These are phyloP conservation scores for Enteromius anoplus DNA, from an alignment of 2,797 vertebrate species.

Conservation along the genomic window DNA sequence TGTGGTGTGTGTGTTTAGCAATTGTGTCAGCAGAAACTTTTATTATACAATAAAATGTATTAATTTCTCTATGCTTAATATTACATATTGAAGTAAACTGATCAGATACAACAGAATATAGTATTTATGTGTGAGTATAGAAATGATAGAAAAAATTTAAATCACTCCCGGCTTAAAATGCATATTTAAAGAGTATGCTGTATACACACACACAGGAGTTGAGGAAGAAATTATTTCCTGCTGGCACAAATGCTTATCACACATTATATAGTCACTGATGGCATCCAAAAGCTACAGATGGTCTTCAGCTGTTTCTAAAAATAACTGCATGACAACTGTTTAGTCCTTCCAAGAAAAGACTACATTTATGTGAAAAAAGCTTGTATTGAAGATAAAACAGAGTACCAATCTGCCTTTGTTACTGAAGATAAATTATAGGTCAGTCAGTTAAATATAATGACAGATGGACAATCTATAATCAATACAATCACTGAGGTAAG, in stretches of 20 bases:
- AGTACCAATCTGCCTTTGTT: neutral
- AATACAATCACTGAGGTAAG: neutral
- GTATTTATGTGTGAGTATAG: too few relatives aligned
- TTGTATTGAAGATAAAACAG: neutral
- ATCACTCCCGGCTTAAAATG: neutral
- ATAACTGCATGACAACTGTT: neutral
- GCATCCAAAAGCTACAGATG: neutral
- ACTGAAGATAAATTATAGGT: neutral
- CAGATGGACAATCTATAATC: neutral
- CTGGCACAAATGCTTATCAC: neutral
- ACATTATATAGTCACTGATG: neutral
- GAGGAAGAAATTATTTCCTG: neutral
- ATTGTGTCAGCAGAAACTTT: neutral
- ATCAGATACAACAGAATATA: too few relatives aligned
- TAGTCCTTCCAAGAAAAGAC: neutral
- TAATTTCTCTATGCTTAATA: neutral
- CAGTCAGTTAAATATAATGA: neutral
- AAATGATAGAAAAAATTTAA: neutral
- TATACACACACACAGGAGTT: neutral
- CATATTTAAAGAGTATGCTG: too few relatives aligned
- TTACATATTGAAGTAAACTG: neutral
- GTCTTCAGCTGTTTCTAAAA: constrained; percentile 19
- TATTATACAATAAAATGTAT: neutral
- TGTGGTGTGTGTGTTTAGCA: neutral
- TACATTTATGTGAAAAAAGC: neutral